Conservation (phyloP, 1,140 invertebrate genomes). For the Drosophila subpulchrella region DNA sequence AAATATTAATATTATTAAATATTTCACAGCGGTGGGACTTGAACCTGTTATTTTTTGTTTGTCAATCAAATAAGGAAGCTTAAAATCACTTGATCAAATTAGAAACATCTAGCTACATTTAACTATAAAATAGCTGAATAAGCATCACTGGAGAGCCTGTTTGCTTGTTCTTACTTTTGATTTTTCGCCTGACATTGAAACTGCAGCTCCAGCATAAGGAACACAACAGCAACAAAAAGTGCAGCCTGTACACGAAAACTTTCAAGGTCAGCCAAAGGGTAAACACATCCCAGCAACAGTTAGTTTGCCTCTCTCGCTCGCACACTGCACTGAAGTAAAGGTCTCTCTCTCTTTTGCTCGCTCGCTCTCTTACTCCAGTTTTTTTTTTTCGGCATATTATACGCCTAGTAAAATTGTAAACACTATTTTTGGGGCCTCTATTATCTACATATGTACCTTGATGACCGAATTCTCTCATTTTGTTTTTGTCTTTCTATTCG, state of each 20-base stretch:
- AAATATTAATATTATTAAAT: too few relatives aligned
- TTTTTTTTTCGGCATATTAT: background rate
- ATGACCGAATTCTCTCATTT: constrained; percentile 10
- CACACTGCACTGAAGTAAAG: background rate
- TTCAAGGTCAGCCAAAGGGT: constrained; percentile 77
- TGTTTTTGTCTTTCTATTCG: constrained; percentile 17
- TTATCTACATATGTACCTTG: too few relatives aligned
- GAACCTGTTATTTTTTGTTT: too few relatives aligned
- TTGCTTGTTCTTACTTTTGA: constrained; percentile 34
- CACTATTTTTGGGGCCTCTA: background rate
- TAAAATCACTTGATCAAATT: too few relatives aligned
- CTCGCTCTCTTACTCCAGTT: background rate
- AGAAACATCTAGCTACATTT: too few relatives aligned
- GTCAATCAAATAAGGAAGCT: too few relatives aligned
- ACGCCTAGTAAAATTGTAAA: constrained; percentile 9
- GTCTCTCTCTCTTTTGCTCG: background rate
- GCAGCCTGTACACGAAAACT: constrained; percentile 62
- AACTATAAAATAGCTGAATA: background rate
- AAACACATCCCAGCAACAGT: constrained; percentile 65
- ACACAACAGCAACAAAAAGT: constrained; percentile 46
- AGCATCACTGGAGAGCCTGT: constrained; percentile 23
- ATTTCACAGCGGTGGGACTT: too few relatives aligned
- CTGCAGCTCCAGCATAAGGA: constrained; percentile 53
- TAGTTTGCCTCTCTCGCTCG: constrained; percentile 36
- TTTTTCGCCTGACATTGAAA: constrained; percentile 71